Conservation (phyloP, 2,113 vertebrate species). For the Passerina amoena region DNA sequence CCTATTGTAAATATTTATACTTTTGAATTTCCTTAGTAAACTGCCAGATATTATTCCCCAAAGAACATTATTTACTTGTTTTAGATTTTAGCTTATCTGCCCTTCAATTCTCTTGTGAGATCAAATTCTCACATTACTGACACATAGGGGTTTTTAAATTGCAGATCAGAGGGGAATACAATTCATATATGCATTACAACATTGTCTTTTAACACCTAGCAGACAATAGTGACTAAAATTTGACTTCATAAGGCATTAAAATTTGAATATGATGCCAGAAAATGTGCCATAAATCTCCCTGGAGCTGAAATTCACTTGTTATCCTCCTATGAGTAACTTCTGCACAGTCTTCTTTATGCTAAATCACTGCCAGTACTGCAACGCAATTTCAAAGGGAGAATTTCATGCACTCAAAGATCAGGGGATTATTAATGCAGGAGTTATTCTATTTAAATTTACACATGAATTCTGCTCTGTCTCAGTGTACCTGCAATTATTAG, state of each 20-base stretch:
- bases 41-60: constrained; percentile 37
- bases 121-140: constrained; percentile 11
- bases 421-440: neutral
- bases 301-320: neutral
- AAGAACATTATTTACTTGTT: constrained; percentile 34
- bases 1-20: constrained; percentile 64
- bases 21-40: constrained; percentile 47
- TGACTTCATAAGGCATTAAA: neutral
- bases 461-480: neutral
- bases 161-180: neutral
- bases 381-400: neutral
- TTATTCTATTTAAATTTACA: neutral
- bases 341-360: neutral
- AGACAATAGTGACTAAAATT: neutral
- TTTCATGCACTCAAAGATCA: neutral
- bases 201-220: neutral
- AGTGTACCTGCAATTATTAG: neutral
- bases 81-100: constrained; percentile 44
- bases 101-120: constrained; percentile 27
- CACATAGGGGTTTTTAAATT: neutral
- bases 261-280: neutral
- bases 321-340: neutral
- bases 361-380: neutral
- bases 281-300: neutral
- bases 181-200: neutral